A percentile compares a stretch with the other conserved stretches of the same genome.
These are phyloP conservation scores for Procapra przewalskii DNA, from an alignment of 2,113 vertebrate genomes.

Conservation along the genomic window DNA sequence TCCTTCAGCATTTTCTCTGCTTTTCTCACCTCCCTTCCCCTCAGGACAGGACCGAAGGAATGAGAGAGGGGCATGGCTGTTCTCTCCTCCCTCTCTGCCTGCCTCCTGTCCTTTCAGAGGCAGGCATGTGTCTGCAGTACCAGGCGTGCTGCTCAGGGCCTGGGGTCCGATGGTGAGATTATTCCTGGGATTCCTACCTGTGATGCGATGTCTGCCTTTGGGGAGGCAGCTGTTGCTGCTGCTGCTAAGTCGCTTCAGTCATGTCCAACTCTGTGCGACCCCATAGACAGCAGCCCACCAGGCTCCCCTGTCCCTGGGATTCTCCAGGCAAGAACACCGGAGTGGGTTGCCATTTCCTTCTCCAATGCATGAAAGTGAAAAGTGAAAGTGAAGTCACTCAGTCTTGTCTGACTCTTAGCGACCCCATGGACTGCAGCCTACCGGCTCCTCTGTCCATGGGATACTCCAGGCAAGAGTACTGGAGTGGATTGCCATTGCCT, in stretches of 20 bases:
- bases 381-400: background rate
- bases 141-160: rapidly evolving
- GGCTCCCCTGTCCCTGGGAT: background rate
- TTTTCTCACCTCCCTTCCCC: background rate
- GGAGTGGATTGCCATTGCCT: background rate
- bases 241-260: background rate
- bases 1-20: background rate
- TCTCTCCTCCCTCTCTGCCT: background rate
- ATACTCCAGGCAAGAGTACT: background rate
- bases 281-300: background rate
- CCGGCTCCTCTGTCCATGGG: background rate
- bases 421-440: background rate
- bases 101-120: background rate
- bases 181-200: background rate
- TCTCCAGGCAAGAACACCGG: background rate
- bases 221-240: background rate
- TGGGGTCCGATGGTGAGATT: background rate
- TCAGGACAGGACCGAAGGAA: background rate
- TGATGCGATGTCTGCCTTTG: background rate
- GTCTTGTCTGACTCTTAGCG: rapidly evolving
- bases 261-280: background rate
- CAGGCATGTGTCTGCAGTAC: background rate
- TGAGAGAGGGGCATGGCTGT: rapidly evolving
- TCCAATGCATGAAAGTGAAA: background rate
- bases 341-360: background rate